phyloP scores from a whole-genome alignment of 2,888 invertebrate genomes.

The Dendrolimus houi region DNA sequence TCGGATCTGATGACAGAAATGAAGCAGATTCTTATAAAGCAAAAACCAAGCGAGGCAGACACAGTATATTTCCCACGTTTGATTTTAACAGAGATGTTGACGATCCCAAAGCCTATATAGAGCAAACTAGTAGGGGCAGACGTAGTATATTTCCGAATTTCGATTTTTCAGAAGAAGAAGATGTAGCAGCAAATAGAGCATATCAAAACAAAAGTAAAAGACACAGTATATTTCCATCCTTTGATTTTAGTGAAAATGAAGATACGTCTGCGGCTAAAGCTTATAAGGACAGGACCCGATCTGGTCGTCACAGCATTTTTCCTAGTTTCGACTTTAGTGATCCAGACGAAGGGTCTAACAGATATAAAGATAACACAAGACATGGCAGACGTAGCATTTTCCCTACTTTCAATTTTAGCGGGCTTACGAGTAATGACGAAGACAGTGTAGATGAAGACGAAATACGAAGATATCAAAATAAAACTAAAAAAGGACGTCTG shows the following conservation, averaged over 20 bases:
- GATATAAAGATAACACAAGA: slow-evolving; percentile 56
- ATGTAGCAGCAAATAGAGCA: slow-evolving; percentile 33
- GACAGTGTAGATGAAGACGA: slow-evolving; percentile 59
- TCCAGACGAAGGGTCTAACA: slow-evolving; percentile 45
- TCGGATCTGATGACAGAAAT: slow-evolving; percentile 37
- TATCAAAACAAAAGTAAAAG: slow-evolving; percentile 50
- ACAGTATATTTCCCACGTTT: slow-evolving; percentile 57
- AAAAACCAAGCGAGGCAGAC: slow-evolving; percentile 51
- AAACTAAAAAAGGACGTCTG: slow-evolving; percentile 56
- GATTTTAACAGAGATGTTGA: slow-evolving; percentile 50
- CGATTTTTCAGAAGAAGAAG: slow-evolving; percentile 63
- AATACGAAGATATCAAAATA: slow-evolving; percentile 55
- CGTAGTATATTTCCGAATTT: slow-evolving; percentile 60
- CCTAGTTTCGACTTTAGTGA: slow-evolving; percentile 63
- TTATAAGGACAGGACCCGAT: slow-evolving; percentile 51
- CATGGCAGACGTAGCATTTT: slow-evolving; percentile 60
- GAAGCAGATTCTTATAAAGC: slow-evolving; percentile 53
- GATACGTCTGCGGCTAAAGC: slow-evolving; percentile 34
- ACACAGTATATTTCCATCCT: slow-evolving; percentile 59
- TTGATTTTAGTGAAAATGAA: slow-evolving; percentile 52
- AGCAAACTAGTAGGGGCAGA: slow-evolving; percentile 45
- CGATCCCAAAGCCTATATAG: slow-evolving; percentile 38
- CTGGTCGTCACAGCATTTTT: slow-evolving; percentile 58
- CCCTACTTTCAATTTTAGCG: slow-evolving; percentile 57
- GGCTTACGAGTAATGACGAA: slow-evolving; percentile 45